These are phyloP conservation scores for Herminia tarsipennalis DNA, from an alignment of 2,888 invertebrate genomes.

Conservation along the genomic window DNA sequence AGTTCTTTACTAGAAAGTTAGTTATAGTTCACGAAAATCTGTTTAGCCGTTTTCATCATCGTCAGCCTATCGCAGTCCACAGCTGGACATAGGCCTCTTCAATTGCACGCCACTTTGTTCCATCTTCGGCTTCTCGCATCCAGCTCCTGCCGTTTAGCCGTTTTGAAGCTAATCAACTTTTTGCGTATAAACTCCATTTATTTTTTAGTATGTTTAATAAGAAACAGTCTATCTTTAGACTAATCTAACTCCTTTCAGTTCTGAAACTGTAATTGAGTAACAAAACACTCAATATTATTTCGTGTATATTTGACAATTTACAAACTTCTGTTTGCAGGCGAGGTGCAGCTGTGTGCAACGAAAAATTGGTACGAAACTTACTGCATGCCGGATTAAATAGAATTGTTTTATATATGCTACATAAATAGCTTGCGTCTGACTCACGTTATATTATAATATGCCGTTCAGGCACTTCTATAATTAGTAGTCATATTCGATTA, in stretches of 20 bases:
- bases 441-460: slow-evolving; percentile 54
- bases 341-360: slow-evolving; percentile 81
- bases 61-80: too few relatives aligned
- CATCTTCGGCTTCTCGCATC: too few relatives aligned
- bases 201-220: too few relatives aligned
- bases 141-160: too few relatives aligned
- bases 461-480: slow-evolving; percentile 50
- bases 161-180: neutral
- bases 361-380: slow-evolving; percentile 75
- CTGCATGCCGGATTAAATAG: slow-evolving; percentile 75
- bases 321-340: slow-evolving; percentile 51
- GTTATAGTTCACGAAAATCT: too few relatives aligned
- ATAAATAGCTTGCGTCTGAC: slow-evolving; percentile 67
- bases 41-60: too few relatives aligned
- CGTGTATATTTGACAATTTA: too few relatives aligned
- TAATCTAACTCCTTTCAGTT: too few relatives aligned
- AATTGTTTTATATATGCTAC: slow-evolving; percentile 73
- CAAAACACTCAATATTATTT: neutral
- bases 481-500: slow-evolving; percentile 47
- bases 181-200: neutral
- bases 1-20: too few relatives aligned
- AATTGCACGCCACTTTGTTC: too few relatives aligned
- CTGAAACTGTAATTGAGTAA: too few relatives aligned
- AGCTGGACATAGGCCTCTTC: neutral
- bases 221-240: too few relatives aligned